Conservation (phyloP, 2,797 vertebrate genomes). For the Anguilla megastoma region DNA sequence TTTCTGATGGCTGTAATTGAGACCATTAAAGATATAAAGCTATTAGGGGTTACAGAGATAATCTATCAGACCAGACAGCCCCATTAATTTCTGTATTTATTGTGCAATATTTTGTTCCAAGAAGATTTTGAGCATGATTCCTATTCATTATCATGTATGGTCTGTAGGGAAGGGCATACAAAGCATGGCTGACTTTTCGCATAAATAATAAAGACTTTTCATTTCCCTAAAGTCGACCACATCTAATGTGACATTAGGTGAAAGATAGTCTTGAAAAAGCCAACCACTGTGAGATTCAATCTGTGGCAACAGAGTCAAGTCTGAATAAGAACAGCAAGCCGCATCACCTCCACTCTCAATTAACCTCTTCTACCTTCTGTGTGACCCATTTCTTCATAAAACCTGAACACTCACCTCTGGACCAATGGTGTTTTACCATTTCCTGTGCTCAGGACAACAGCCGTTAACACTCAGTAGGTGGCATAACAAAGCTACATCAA, state of each 20-base stretch:
- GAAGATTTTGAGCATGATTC: constrained; percentile 30
- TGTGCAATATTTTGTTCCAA: constrained; percentile 33
- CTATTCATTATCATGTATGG: constrained; percentile 28
- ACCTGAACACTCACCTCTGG: background rate
- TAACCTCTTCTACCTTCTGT: background rate
- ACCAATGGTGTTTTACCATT: background rate
- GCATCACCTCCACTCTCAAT: background rate
- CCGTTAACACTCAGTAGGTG: background rate
- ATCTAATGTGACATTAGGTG: background rate
- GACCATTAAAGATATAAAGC: constrained; percentile 22
- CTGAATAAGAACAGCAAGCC: background rate
- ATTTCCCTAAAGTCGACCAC: constrained; percentile 4
- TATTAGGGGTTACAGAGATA: constrained; percentile 29
- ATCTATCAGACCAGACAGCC: constrained; percentile 35
- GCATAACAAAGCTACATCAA: background rate
- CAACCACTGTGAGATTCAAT: background rate
- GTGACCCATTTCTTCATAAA: background rate
- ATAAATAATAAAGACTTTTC: constrained; percentile 4
- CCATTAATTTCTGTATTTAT: constrained; percentile 23
- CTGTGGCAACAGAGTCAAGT: background rate
- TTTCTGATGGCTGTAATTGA: constrained; percentile 7
- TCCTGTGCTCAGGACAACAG: background rate
- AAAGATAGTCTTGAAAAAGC: background rate
- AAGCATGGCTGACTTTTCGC: constrained; percentile 29
- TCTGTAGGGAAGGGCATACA: constrained; percentile 16